Evolutionary conservation across 1,140 invertebrate species (phyloP), one percentile per base, ranked within the genome.

Genomic region (Idris sp.): DNA sequence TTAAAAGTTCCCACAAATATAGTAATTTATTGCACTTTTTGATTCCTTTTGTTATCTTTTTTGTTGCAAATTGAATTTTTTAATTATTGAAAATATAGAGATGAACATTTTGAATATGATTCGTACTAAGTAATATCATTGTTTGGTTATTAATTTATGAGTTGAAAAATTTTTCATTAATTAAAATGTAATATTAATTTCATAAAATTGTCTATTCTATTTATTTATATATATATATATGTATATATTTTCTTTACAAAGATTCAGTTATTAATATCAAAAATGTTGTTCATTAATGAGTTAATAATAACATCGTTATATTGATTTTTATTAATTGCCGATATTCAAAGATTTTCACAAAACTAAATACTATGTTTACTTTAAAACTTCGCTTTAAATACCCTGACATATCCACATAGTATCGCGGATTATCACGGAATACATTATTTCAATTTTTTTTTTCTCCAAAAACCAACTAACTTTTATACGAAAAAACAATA

Each of bases 231-330:
- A 22, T 22, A 22, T 38, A 38, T 18, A 16, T 38, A 38, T 18
- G 2, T 22, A 22, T 22, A 22, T 38, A 18, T 16, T 18, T 16
- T 38, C 35, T 41, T 56, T 43, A 43, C 36, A 56, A 56, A 41
- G 51, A 19, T 56, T 56, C 10, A 31, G 16, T 56, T 41, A 56
- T 31, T 56, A 56, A 43, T 56, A 56, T 56, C 25, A 33, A 56
- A 56, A 56, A 56, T 56, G 26, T 31, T 56, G 36, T 15, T 56
- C 51, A 22, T 56, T n/a, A 33, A 19, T 22, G 38, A 56, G 36
- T 56, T 56, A 22, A 56, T n/a, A n/a, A n/a, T 56, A 56, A 56
- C 51, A 41, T 19, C 28, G 11, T 56, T 43, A 41, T 56, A 56
- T 31, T 41, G 43, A 15, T 43, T 43, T 4, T 49, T 49, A 51